phyloP scores from a whole-genome alignment of 2,113 vertebrate genomes.

The Pomatostomus ruficeps region DNA sequence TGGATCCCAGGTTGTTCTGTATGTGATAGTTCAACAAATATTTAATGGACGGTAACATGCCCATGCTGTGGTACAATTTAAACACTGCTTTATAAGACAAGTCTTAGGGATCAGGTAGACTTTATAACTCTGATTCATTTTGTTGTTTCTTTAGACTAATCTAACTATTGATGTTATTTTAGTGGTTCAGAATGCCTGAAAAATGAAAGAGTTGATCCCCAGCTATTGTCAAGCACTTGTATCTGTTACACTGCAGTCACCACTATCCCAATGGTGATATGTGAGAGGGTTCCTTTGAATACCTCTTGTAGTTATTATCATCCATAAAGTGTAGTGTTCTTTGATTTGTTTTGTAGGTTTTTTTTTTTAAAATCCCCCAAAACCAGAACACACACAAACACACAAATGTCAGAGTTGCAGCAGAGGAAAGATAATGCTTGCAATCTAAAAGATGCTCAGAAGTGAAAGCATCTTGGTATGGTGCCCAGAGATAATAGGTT shows the following conservation, averaged over 20 bases:
- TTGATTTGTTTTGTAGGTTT: neutral
- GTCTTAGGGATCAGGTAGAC: neutral
- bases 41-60: neutral
- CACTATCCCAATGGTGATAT: neutral
- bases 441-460: constrained; percentile 12
- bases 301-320: neutral
- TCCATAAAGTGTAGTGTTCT: neutral
- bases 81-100: neutral
- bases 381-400: neutral
- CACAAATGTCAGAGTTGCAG: neutral
- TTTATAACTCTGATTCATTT: neutral
- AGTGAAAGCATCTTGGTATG: constrained; percentile 48
- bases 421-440: neutral
- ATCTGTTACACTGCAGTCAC: neutral
- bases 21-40: neutral
- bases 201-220: neutral
- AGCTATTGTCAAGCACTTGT: neutral
- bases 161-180: neutral
- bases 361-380: neutral
- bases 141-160: neutral
- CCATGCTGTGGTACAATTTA: neutral
- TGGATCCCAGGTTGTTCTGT: neutral
- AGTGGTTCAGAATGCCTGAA: neutral
- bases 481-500: constrained; percentile 63
- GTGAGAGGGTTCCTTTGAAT: neutral